Evolutionary conservation across 2,888 invertebrate species (phyloP).

Genomic region (Diarsia rubi): DNA sequence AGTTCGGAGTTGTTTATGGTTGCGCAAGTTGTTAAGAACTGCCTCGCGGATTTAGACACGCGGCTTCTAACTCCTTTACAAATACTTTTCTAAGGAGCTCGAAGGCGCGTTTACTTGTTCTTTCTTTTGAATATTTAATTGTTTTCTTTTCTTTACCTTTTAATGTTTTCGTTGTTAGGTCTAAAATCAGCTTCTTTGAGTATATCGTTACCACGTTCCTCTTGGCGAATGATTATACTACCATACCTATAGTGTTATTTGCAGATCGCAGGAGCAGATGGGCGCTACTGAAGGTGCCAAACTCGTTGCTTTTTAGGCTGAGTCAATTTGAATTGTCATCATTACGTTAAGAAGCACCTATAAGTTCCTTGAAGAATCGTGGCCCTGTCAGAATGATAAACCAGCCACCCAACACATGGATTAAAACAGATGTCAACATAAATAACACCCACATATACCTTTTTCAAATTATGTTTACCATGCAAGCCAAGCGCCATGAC

Average conservation of each 20-base stretch:
- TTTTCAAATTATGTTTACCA: constrained; percentile 32
- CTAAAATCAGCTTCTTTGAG: neutral
- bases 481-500: constrained; percentile 21
- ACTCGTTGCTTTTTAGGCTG: no score
- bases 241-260: neutral
- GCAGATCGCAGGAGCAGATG: no score
- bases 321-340: no score
- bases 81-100: constrained; percentile 20
- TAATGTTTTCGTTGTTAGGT: neutral
- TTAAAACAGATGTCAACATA: constrained; percentile 27
- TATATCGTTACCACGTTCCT: neutral
- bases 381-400: constrained; percentile 25
- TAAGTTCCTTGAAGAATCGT: neutral
- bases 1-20: constrained; percentile 20
- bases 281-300: no score
- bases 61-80: constrained; percentile 1
- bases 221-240: neutral
- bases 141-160: neutral
- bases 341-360: neutral
- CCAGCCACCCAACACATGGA: constrained; percentile 17
- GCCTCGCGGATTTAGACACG: constrained; percentile 8
- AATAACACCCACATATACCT: constrained; percentile 23
- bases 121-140: neutral
- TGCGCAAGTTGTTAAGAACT: constrained; percentile 37
- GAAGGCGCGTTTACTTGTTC: neutral